Evolutionary conservation across 2,113 vertebrate species (phyloP).

Genomic region (Perca schrenkii): DNA sequence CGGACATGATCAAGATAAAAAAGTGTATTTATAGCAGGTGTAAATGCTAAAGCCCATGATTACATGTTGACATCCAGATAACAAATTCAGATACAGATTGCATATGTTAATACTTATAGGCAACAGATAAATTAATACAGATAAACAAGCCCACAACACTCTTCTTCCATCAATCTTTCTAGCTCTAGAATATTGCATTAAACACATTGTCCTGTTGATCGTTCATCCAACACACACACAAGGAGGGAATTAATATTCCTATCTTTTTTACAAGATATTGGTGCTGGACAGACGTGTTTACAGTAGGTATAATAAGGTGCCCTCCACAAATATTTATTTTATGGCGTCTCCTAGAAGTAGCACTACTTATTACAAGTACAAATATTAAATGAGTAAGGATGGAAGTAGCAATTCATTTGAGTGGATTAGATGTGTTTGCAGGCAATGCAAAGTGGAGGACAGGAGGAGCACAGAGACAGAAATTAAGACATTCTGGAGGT

Average conservation of each 20-base stretch:
- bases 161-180: background rate
- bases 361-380: no score
- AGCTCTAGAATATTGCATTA: background rate
- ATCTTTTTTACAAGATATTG: background rate
- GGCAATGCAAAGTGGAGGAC: constrained; percentile 6
- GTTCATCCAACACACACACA: background rate
- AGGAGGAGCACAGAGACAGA: constrained; percentile 14
- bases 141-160: background rate
- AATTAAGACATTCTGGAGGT: constrained; percentile 55
- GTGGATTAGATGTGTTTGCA: constrained; percentile 19
- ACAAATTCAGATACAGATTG: background rate
- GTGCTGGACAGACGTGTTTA: background rate
- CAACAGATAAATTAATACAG: background rate
- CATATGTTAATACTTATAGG: background rate
- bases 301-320: background rate
- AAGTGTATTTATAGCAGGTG: background rate
- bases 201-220: background rate
- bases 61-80: background rate
- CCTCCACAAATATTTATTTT: background rate
- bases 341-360: background rate
- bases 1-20: background rate
- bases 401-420: background rate
- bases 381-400: background rate
- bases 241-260: background rate
- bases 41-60: background rate